Conservation (phyloP, 1,140 invertebrate species). For the Drosophila punjabiensis region DNA sequence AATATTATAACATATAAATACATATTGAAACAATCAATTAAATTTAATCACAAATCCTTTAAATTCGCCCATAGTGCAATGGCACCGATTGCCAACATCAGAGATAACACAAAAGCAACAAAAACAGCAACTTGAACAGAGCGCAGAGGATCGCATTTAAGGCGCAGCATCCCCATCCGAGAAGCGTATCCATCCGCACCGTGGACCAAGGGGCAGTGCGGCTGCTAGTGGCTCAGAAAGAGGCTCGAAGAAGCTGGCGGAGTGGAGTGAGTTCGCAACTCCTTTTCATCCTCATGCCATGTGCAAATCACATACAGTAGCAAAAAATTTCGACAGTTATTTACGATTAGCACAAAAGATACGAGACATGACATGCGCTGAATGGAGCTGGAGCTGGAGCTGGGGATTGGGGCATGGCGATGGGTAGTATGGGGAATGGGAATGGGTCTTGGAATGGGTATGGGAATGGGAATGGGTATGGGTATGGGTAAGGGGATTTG, state of each 20-base stretch:
- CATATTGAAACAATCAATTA: not conserved
- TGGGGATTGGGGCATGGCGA: constrained; percentile 23
- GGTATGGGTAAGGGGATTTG: constrained; percentile 1
- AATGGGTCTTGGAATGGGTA: not conserved
- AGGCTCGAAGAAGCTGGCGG: not conserved
- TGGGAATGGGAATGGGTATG: not conserved
- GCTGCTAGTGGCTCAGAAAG: not conserved
- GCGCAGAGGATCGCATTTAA: constrained; percentile 49
- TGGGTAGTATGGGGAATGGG: not conserved
- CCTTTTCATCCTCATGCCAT: constrained; percentile 66
- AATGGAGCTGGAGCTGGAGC: constrained; percentile 62
- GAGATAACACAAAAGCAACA: constrained; percentile 53
- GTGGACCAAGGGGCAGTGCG: constrained; percentile 4
- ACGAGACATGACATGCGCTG: constrained; percentile 79
- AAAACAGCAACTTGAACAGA: constrained; percentile 28
- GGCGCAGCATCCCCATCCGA: constrained; percentile 54
- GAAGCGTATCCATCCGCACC: constrained; percentile 38
- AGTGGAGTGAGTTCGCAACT: constrained; percentile 53
- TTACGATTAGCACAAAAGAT: constrained; percentile 84
- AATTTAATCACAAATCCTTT: not conserved
- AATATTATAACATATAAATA: no score
- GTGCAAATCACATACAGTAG: constrained; percentile 82
- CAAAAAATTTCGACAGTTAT: constrained; percentile 84
- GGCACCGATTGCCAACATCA: constrained; percentile 52
- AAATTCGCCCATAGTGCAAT: constrained; percentile 25